A percentile compares a stretch with the other conserved stretches of the same genome.
These are phyloP conservation scores for Drosophila borborema DNA, from an alignment of 2,888 invertebrate species.

Conservation along the genomic window DNA sequence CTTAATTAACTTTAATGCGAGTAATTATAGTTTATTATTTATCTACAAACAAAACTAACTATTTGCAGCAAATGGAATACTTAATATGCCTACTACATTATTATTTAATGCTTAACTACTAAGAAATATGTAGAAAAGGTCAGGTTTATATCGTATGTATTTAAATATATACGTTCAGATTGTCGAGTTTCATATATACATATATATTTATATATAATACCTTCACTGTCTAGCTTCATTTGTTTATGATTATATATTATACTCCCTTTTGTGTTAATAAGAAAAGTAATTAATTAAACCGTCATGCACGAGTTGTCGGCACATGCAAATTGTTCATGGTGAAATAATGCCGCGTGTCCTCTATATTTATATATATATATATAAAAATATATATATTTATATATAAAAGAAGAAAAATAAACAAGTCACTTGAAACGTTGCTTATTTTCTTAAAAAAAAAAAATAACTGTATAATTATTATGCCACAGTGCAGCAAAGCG, in stretches of 20 bases:
- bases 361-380: background rate
- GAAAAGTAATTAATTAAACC: slow-evolving; percentile 7
- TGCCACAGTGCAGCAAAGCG: slow-evolving; percentile 2
- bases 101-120: background rate
- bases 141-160: background rate
- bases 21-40: background rate
- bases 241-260: background rate
- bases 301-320: slow-evolving; percentile 9
- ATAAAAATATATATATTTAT: too few species aligned
- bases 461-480: slow-evolving; percentile 9
- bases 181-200: background rate
- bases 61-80: background rate
- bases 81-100: background rate
- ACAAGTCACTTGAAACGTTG: slow-evolving; percentile 9
- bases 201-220: background rate
- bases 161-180: background rate
- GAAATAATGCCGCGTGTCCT: background rate
- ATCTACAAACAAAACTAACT: background rate
- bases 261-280: background rate
- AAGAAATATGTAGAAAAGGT: background rate
- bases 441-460: background rate
- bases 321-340: slow-evolving; percentile 11
- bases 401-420: background rate
- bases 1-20: background rate
- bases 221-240: background rate